Base-by-base conservation (phyloP, 2,888 invertebrate species). In the Salpingus planirostris region DNA sequence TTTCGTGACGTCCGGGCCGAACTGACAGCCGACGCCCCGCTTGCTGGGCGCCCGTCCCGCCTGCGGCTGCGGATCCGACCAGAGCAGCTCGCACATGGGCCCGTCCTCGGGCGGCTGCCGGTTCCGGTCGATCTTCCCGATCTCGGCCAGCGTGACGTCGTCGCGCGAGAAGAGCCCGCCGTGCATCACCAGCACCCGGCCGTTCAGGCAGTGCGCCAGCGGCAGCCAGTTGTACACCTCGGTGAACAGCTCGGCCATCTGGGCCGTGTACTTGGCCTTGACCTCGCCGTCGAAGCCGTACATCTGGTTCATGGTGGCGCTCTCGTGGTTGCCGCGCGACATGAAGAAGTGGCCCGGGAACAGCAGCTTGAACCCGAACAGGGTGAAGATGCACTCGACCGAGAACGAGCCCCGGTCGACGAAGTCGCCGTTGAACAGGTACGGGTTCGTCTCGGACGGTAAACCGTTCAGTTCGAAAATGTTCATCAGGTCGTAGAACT, bases 211-310 rank as follows among this genome's bases (percentile, higher is more conserved):
- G 64, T 98, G 97, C 24, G 90, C 89, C 31, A 98, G 69, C 0
- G 98, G 98, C 44, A 98, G 69, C 84, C 89, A 92, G 67, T 97
- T 97, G 69, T 96, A 98, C 11, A 98, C 93, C 70, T 97, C 96
- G 1, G 96, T 96, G 70, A 99, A 99, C 27, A 97, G 73, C 44
- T 95, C 90, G 0, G 91, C 88, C 96, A 98, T 97, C 62, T 92
- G 85, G 11, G 79, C 71, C 1, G 87, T 84, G 65, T 95, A 98
- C 67, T 98, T 98, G 3, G 89, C 80, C 53, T 90, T 89, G 1
- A 98, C 97, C 69, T 98, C 98, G 1, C 97, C 98, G 43, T 93
- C 89, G 70, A 98, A 98, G 1, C 98, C 98, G 65, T 99, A 99
- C 89, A 98, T 95, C 66, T 93, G 89, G 68, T 98, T 99, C 97